A percentile compares a stretch with the other conserved stretches of the same genome.
Conservation (phyloP, 2,888 invertebrate genomes). For the Megalurothrips usitatus region DNA sequence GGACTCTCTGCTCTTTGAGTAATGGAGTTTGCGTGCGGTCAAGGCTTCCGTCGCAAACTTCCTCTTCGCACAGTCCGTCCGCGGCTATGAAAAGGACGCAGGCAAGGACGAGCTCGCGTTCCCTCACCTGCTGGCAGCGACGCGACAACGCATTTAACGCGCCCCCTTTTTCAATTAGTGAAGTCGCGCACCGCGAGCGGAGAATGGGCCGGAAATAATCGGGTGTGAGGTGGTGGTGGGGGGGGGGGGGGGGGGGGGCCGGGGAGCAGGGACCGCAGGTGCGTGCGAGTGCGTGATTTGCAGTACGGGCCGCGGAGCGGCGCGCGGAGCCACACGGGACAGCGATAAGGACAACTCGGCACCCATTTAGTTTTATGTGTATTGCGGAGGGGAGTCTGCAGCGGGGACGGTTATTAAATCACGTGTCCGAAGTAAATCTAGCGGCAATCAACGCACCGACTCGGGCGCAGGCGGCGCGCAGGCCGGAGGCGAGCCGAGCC, state of each 20-base stretch:
- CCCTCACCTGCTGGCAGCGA: no score
- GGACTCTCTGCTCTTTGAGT: no score
- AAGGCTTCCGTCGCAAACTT: no score
- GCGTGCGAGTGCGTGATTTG: not conserved
- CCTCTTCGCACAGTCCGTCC: no score
- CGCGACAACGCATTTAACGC: no score
- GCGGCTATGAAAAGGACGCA: no score
- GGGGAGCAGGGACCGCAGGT: no score
- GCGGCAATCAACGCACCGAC: constrained; percentile 10
- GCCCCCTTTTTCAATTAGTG: no score
- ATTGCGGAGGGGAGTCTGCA: not conserved
- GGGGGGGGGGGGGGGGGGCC: not conserved
- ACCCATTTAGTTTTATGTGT: constrained; percentile 16
- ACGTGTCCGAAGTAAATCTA: constrained; percentile 16
- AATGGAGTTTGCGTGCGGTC: no score
- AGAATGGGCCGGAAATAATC: no score
- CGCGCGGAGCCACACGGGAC: not conserved
- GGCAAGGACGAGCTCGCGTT: no score
- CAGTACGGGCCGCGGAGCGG: not conserved
- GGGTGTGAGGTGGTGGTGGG: not conserved
- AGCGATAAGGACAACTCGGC: constrained; percentile 8
- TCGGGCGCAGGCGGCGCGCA: not conserved
- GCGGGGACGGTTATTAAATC: constrained; percentile 4
- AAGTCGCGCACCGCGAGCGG: no score
- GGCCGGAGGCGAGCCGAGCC: not conserved